These are phyloP conservation scores for Proterorhinus semilunaris DNA, from an alignment of 2,113 vertebrate species.

Conservation along the genomic window DNA sequence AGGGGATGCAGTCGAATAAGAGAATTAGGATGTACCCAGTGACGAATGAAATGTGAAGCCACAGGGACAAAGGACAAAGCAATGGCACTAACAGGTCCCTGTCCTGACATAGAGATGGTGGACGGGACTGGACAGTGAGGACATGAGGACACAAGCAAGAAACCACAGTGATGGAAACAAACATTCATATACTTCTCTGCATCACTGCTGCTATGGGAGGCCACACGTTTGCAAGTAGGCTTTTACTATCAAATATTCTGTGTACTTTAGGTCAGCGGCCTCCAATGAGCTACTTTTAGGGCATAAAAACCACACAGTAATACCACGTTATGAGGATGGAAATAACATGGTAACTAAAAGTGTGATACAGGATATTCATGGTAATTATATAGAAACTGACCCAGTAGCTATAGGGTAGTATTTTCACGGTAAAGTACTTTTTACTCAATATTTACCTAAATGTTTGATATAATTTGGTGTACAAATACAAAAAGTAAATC, in stretches of 20 bases:
- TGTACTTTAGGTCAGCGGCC: neutral
- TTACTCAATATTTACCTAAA: too few species aligned
- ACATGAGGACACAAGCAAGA: slow-evolving; percentile 7
- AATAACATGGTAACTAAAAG: too few species aligned
- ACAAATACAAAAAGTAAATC: too few species aligned
- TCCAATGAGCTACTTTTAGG: too few species aligned
- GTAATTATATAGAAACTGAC: too few species aligned
- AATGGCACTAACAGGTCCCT: slow-evolving; percentile 31
- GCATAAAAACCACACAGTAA: too few species aligned
- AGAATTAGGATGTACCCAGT: slow-evolving; percentile 7
- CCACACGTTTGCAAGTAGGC: neutral
- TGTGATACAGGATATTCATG: too few species aligned
- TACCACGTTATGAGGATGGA: too few species aligned
- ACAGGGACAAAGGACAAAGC: slow-evolving; percentile 29
- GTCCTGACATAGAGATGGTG: slow-evolving; percentile 14
- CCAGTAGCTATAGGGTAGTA: too few species aligned
- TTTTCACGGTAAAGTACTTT: too few species aligned
- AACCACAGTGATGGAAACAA: slow-evolving; percentile 31
- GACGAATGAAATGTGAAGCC: neutral
- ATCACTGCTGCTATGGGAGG: slow-evolving; percentile 58
- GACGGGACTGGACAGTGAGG: neutral
- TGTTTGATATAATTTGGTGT: too few species aligned
- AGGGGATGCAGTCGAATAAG: neutral
- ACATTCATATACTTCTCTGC: slow-evolving; percentile 21
- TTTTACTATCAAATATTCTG: neutral